These are phyloP conservation scores for Malacoraja senta DNA, from an alignment of 2,797 vertebrate genomes.

Conservation along the genomic window DNA sequence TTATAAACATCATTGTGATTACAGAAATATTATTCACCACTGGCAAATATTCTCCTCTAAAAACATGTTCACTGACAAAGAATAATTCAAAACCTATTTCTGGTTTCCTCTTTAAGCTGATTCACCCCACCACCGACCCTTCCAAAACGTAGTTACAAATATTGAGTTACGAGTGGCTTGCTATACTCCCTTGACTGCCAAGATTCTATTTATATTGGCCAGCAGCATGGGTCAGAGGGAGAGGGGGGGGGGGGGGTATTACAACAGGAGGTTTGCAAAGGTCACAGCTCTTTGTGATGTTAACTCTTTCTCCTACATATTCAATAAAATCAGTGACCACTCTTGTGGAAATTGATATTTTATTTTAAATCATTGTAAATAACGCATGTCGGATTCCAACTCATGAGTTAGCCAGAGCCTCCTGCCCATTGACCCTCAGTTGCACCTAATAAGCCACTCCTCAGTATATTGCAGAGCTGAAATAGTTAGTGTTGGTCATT, in stretches of 20 bases:
- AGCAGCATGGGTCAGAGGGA: not conserved
- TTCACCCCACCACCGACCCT: too few relatives aligned
- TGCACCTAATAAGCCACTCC: not conserved
- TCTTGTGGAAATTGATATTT: not conserved
- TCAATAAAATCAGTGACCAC: not conserved
- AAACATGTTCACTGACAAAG: not conserved
- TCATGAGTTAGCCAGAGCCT: too few relatives aligned
- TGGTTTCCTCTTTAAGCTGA: not conserved
- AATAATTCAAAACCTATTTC: not conserved
- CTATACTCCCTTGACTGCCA: not conserved
- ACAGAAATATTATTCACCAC: not conserved
- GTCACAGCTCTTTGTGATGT: not conserved
- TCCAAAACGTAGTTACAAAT: not conserved
- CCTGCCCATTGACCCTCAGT: not conserved
- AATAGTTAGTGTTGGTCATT: slow-evolving; percentile 48
- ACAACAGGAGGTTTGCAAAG: not conserved
- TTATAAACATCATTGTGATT: not conserved
- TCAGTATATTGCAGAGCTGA: slow-evolving; percentile 39
- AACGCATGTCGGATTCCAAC: not conserved
- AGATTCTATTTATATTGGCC: not conserved
- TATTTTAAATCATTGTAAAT: not conserved
- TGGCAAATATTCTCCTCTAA: not conserved
- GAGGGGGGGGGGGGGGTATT: not conserved
- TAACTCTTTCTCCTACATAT: not conserved
- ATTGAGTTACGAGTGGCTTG: not conserved